phyloP scores from a whole-genome alignment of 2,888 invertebrate genomes.

The Hirudinaria manillensis region DNA sequence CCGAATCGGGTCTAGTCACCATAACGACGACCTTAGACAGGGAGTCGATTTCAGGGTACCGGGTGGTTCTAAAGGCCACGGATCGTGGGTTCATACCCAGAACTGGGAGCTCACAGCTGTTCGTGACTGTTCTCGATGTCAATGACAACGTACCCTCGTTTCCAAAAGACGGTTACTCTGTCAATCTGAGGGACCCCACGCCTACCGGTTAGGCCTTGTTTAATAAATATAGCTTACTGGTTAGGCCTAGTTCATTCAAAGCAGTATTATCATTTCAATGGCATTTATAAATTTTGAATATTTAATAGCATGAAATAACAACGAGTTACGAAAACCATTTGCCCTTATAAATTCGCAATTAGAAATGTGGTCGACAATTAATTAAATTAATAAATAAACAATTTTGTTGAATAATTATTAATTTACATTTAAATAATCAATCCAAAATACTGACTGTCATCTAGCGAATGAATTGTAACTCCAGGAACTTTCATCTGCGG shows the following conservation, averaged over 20 bases:
- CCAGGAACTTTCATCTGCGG: conserved; percentile 77
- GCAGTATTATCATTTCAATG: no score
- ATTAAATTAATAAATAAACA: no score
- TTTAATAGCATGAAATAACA: no score
- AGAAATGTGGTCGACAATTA: no score
- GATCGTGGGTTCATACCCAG: conserved; percentile 46
- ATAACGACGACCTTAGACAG: conserved; percentile 70
- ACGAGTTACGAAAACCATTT: no score
- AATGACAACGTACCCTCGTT: conserved; percentile 89
- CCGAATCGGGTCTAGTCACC: conserved; percentile 69
- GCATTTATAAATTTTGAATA: no score
- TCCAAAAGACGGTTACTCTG: conserved; percentile 60
- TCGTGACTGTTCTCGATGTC: conserved; percentile 82
- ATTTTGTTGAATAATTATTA: no score
- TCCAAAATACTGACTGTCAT: no score
- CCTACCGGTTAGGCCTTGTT: conserved; percentile 59
- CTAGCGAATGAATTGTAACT: conserved; percentile 11
- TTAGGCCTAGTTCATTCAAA: no score
- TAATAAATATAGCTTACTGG: no score
- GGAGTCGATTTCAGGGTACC: conserved; percentile 60
- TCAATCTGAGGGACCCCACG: conserved; percentile 76
- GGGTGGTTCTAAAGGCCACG: conserved; percentile 50
- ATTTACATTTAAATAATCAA: no score
- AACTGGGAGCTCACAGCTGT: conserved; percentile 81
- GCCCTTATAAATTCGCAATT: no score